phyloP scores from a whole-genome alignment of 1,140 invertebrate species.

The Pinna nobilis region DNA sequence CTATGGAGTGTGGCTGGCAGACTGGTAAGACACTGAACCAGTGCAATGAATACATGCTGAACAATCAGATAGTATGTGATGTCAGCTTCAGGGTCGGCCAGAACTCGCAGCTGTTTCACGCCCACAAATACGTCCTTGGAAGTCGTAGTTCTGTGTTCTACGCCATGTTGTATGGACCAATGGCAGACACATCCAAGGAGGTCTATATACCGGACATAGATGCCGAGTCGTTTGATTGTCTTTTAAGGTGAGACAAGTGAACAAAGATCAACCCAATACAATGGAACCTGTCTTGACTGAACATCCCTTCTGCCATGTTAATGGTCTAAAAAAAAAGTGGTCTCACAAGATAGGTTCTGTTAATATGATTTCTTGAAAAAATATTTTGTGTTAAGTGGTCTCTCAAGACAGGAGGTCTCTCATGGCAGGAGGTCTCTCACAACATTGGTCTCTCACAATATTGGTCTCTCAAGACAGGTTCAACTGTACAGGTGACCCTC shows the following conservation, averaged over 20 bases:
- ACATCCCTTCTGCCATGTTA: no score
- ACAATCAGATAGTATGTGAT: conserved; percentile 56
- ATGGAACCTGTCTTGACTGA: no score
- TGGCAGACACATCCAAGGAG: conserved; percentile 33
- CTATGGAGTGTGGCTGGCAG: conserved; percentile 42
- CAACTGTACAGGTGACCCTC: no score
- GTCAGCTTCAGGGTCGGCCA: conserved; percentile 55
- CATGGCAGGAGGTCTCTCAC: no score
- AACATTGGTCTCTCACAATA: no score
- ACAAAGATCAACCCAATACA: background rate
- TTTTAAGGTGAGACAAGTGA: conserved; percentile 45
- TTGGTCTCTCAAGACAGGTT: no score
- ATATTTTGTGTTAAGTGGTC: no score
- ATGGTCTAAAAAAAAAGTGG: no score
- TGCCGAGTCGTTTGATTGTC: conserved; percentile 37
- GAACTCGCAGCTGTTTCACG: conserved; percentile 36
- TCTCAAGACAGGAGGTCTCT: no score
- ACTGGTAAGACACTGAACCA: conserved; percentile 42
- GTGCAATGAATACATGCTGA: conserved; percentile 56
- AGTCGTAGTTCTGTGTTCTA: conserved; percentile 55
- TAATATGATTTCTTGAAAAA: no score
- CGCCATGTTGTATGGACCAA: conserved; percentile 56
- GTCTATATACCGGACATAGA: conserved; percentile 55
- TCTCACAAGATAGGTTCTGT: no score
- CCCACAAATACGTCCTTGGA: conserved; percentile 53